Conservation (phyloP, 2,888 invertebrate species). For the Acleris sparsana region DNA sequence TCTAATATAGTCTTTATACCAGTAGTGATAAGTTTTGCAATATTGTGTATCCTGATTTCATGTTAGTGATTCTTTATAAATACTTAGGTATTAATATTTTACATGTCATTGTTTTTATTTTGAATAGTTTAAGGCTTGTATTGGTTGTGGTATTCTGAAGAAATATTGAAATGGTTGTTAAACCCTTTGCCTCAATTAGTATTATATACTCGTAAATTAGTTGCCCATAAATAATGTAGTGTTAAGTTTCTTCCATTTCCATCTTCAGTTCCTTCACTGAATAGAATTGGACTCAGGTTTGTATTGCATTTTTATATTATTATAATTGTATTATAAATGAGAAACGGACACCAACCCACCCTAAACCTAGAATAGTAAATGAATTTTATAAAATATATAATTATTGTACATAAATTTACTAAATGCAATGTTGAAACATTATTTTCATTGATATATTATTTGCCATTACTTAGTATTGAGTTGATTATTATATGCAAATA, state of each 20-base stretch:
- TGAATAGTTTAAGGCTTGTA: constrained; percentile 10
- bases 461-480: constrained; percentile 8
- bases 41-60: constrained; percentile 14
- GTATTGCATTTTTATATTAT: constrained; percentile 46
- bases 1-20: constrained; percentile 46
- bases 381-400: constrained; percentile 33
- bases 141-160: constrained; percentile 28
- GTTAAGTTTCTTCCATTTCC: not conserved
- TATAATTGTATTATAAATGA: constrained; percentile 59
- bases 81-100: constrained; percentile 5
- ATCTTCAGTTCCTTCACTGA: constrained; percentile 32
- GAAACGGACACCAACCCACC: constrained; percentile 80
- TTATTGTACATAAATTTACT: constrained; percentile 29
- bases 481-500: not conserved
- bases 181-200: not conserved
- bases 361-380: constrained; percentile 66
- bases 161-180: not conserved
- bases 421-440: constrained; percentile 12
- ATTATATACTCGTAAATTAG: constrained; percentile 11
- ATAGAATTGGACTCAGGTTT: constrained; percentile 38
- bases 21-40: constrained; percentile 31
- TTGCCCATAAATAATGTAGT: constrained; percentile 20
- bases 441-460: constrained; percentile 17
- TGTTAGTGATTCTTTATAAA: constrained; percentile 6
- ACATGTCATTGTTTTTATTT: not conserved